These are phyloP conservation scores for Octopus sinensis DNA, from an alignment of 1,140 invertebrate species.

Conservation along the genomic window DNA sequence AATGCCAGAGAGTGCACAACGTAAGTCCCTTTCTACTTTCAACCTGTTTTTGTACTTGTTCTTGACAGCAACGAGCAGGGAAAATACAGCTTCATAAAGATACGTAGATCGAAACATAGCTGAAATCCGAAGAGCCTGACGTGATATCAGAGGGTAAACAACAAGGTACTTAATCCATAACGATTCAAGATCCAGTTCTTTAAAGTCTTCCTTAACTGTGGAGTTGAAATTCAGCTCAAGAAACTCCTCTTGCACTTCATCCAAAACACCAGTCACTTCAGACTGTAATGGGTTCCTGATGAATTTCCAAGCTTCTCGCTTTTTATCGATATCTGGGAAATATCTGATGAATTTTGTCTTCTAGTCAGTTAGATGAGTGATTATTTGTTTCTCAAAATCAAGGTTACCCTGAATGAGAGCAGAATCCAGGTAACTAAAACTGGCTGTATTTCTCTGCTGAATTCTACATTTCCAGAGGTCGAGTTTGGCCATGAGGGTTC, in stretches of 20 bases:
- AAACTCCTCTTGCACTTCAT: constrained; percentile 4
- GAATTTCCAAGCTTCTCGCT: background rate
- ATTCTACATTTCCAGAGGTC: constrained; percentile 4
- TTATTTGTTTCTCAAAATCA: constrained; percentile 8
- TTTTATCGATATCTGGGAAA: no score
- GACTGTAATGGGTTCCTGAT: constrained; percentile 1
- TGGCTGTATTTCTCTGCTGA: constrained; percentile 1
- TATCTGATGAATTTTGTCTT: background rate
- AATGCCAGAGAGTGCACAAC: constrained; percentile 7
- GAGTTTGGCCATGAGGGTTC: constrained; percentile 7
- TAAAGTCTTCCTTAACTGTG: constrained; percentile 7
- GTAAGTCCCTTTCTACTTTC: background rate
- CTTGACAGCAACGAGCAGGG: background rate
- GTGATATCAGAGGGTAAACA: constrained; percentile 4
- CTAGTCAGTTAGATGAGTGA: constrained; percentile 5
- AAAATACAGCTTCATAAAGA: constrained; percentile 8
- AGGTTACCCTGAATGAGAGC: constrained; percentile 4
- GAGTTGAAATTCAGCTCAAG: constrained; percentile 4
- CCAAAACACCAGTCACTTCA: constrained; percentile 7
- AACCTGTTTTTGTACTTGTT: constrained; percentile 4
- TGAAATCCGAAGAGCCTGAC: constrained; percentile 4
- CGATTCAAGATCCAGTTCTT: constrained; percentile 5
- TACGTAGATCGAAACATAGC: constrained; percentile 4
- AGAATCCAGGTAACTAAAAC: constrained; percentile 8
- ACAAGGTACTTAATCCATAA: constrained; percentile 1